phyloP scores from a whole-genome alignment of 2,113 vertebrate species.

The Bettongia penicillata region DNA sequence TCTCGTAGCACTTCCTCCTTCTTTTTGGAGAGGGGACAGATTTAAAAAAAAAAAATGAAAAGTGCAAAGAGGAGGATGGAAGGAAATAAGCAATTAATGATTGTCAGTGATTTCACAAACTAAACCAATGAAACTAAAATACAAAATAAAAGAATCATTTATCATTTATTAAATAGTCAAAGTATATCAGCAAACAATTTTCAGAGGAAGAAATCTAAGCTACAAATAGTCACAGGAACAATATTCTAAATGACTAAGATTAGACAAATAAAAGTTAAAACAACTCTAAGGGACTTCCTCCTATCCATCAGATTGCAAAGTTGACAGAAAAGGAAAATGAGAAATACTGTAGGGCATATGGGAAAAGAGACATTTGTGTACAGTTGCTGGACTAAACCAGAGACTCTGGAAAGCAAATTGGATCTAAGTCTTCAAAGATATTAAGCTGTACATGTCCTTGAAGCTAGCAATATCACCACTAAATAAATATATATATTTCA shows the following conservation, averaged over 20 bases:
- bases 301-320: not conserved
- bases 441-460: not conserved
- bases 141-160: not conserved
- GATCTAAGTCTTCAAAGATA: rapidly evolving
- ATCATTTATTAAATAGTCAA: not conserved
- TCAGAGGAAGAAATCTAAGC: not conserved
- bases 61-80: not conserved
- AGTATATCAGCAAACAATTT: not conserved
- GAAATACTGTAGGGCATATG: not conserved
- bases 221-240: not conserved
- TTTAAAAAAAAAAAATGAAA: not conserved
- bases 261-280: not conserved
- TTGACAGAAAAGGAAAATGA: not conserved
- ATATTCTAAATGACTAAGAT: not conserved
- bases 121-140: not conserved
- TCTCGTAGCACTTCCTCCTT: no score
- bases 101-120: no score
- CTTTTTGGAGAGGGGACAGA: not conserved
- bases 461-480: not conserved
- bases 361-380: not conserved
- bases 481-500: not conserved
- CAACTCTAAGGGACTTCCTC: not conserved
- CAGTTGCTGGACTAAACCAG: not conserved
- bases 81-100: no score
- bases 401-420: not conserved